phyloP scores from a whole-genome alignment of 2,113 vertebrate species.

The Ophiodon elongatus region DNA sequence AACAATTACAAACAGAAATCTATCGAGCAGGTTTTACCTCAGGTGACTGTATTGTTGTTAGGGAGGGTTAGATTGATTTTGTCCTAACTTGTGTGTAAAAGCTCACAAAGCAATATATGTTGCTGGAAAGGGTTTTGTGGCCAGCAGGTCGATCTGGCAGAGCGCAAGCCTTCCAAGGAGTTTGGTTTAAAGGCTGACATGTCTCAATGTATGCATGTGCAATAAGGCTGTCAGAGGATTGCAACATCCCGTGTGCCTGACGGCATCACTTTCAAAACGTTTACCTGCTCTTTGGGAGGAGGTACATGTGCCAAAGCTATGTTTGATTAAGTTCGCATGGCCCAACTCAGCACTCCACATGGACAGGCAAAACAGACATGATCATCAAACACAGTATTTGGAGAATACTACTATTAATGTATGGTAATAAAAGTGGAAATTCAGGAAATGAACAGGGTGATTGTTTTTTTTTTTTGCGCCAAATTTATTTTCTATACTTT shows the following conservation, averaged over 20 bases:
- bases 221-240: neutral
- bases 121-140: constrained; percentile 16
- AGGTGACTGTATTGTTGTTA: constrained; percentile 29
- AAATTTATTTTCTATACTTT: neutral
- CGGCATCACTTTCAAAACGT: neutral
- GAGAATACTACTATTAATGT: neutral
- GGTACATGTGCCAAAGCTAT: neutral
- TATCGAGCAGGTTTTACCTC: constrained; percentile 26
- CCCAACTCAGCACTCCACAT: neutral
- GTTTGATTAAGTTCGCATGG: neutral
- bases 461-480: neutral
- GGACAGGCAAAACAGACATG: neutral
- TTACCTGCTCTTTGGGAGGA: neutral
- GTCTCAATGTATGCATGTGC: neutral
- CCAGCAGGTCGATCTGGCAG: constrained; percentile 6
- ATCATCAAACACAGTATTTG: neutral
- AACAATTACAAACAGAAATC: constrained; percentile 8
- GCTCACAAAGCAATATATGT: neutral
- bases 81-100: neutral
- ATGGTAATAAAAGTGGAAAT: neutral
- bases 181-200: constrained; percentile 14
- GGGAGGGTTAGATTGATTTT: neutral
- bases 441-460: neutral
- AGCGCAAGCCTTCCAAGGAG: neutral
- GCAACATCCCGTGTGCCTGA: neutral